phyloP scores from a whole-genome alignment of 2,888 invertebrate species.

The Galerucella calmariensis region DNA sequence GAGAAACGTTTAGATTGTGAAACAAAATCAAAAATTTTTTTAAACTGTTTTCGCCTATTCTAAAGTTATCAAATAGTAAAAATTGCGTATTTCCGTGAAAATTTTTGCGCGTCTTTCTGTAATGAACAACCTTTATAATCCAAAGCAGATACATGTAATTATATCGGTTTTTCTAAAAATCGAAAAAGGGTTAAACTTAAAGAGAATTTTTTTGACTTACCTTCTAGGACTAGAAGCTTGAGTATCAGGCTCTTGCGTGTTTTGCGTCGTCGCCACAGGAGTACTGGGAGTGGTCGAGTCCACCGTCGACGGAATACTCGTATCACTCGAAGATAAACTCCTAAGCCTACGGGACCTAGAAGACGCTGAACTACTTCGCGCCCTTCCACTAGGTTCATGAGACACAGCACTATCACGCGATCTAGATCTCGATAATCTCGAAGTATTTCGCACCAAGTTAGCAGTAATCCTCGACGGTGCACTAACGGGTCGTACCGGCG shows the following conservation, averaged over 20 bases:
- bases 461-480: constrained; percentile 58
- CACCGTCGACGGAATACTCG: constrained; percentile 62
- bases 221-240: constrained; percentile 48
- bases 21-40: too few species aligned
- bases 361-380: constrained; percentile 61
- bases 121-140: too few species aligned
- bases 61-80: too few species aligned
- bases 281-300: constrained; percentile 58
- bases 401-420: constrained; percentile 51
- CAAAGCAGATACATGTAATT: too few species aligned
- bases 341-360: constrained; percentile 59
- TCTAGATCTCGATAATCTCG: constrained; percentile 53
- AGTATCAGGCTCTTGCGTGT: constrained; percentile 46
- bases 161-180: too few species aligned
- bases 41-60: too few species aligned
- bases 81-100: too few species aligned
- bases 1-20: too few species aligned
- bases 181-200: too few species aligned
- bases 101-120: too few species aligned
- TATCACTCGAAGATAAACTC: constrained; percentile 62
- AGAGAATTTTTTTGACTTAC: constrained; percentile 37
- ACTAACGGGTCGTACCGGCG: constrained; percentile 59
- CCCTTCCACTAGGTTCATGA: constrained; percentile 53
- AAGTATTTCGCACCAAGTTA: constrained; percentile 36
- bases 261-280: constrained; percentile 50